Conservation (phyloP, 37 sponge, comb jelly and placozoan genomes). For the Halichondria panicea region DNA sequence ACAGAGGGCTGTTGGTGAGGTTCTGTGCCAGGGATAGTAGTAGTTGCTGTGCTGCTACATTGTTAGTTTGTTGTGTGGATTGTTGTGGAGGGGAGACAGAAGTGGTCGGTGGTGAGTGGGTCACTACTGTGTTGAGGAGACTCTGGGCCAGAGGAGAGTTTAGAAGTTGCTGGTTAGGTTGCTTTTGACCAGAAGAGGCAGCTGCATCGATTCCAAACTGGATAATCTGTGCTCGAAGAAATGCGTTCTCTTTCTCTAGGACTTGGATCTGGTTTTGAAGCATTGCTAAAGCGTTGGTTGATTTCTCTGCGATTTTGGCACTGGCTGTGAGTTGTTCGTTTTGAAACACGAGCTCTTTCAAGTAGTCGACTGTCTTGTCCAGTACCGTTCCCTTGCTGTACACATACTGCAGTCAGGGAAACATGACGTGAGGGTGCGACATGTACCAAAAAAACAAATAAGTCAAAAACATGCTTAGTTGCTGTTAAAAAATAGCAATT, state of each 20-base stretch:
- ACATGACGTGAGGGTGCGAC: too few species aligned
- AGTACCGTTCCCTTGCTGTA: slow-evolving; percentile 80
- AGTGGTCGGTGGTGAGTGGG: too few species aligned
- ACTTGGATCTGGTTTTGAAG: slow-evolving; percentile 77
- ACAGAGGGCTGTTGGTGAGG: slow-evolving; percentile 52
- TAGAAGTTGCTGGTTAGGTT: slow-evolving; percentile 14
- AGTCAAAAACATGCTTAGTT: too few species aligned
- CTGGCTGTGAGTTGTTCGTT: slow-evolving; percentile 55
- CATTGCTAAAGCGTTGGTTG: slow-evolving; percentile 61
- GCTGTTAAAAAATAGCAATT: too few species aligned
- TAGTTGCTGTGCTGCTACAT: slow-evolving; percentile 48
- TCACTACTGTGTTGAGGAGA: slow-evolving; percentile 29
- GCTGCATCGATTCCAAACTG: slow-evolving; percentile 76
- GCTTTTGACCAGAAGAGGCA: slow-evolving; percentile 6
- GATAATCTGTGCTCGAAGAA: slow-evolving; percentile 72
- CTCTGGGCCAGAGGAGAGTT: slow-evolving; percentile 47
- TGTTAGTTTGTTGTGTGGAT: background rate
- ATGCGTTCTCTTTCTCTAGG: slow-evolving; percentile 79
- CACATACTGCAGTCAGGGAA: slow-evolving; percentile 73
- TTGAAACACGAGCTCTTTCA: slow-evolving; percentile 52
- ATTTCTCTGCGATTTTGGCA: slow-evolving; percentile 68
- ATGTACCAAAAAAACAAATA: too few species aligned
- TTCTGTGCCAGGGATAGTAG: slow-evolving; percentile 65
- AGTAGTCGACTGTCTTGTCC: slow-evolving; percentile 79
- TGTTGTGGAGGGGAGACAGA: slow-evolving; percentile 3